Conservation (phyloP, 23 tunicate genomes). For the Halocynthia roretzi region DNA sequence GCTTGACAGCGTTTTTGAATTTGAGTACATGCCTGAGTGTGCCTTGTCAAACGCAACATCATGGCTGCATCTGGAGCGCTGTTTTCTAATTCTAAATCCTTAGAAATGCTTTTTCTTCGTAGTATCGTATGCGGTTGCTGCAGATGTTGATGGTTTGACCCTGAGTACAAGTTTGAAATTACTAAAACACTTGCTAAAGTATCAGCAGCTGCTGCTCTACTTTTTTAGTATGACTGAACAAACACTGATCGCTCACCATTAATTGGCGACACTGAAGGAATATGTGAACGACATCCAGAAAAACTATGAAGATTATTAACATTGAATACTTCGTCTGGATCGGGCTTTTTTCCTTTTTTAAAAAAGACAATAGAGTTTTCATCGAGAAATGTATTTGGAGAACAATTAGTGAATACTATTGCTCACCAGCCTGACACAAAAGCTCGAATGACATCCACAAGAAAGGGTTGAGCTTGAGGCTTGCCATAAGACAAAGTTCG, state of each 20-base stretch:
- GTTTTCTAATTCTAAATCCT: constrained; percentile 14
- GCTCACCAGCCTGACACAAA: constrained; percentile 78
- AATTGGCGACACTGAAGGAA: not conserved
- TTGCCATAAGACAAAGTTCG: constrained; percentile 54
- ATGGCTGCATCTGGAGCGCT: constrained; percentile 6
- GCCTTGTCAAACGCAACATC: not conserved
- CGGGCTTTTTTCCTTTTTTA: constrained; percentile 31
- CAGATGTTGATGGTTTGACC: not conserved
- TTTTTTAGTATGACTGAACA: not conserved
- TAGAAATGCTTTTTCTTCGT: constrained; percentile 2
- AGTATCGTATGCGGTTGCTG: not conserved
- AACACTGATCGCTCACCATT: not conserved
- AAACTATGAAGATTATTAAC: not conserved
- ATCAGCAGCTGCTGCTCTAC: not conserved
- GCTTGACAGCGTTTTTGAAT: not conserved
- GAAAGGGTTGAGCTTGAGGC: constrained; percentile 81
- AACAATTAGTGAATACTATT: not conserved
- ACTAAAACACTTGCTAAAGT: not conserved
- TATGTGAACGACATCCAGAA: not conserved
- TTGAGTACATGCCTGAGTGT: too few species aligned
- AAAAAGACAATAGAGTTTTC: not conserved
- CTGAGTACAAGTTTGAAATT: not conserved
- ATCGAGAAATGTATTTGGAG: not conserved
- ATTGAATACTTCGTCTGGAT: constrained; percentile 42
- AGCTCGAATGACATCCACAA: constrained; percentile 74